phyloP scores from a whole-genome alignment of 2,797 vertebrate genomes.

The Vipera latastei region DNA sequence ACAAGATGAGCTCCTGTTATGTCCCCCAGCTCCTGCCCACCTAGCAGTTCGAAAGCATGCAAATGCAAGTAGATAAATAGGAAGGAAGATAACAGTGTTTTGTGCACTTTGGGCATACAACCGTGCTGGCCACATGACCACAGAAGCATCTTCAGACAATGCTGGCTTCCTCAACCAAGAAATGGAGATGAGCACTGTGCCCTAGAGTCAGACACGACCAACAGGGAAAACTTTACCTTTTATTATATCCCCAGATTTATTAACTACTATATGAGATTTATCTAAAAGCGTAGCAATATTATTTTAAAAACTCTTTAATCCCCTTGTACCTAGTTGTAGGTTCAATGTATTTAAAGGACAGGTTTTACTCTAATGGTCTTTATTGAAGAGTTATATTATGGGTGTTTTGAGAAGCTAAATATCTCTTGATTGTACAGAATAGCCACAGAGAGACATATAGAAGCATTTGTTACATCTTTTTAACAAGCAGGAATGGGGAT shows the following conservation, averaged over 20 bases:
- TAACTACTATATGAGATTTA: background rate
- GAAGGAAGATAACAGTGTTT: too few species aligned
- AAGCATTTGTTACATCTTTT: background rate
- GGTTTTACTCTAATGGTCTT: background rate
- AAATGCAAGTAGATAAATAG: too few species aligned
- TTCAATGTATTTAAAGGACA: background rate
- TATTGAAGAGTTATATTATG: background rate
- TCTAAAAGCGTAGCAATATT: background rate
- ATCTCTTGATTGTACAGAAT: background rate
- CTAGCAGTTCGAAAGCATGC: too few species aligned
- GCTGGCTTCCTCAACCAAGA: too few species aligned
- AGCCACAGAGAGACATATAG: background rate
- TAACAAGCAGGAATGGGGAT: background rate
- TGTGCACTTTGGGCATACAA: too few species aligned
- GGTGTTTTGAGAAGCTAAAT: background rate
- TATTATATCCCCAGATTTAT: background rate
- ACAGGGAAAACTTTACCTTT: background rate
- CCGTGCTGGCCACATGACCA: too few species aligned
- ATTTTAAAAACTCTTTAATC: background rate
- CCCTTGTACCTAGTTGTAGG: background rate
- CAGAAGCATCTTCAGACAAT: too few species aligned
- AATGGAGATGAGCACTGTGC: too few species aligned
- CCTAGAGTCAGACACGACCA: too few species aligned
- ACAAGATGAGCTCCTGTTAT: too few species aligned
- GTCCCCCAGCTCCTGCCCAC: too few species aligned